phyloP scores from a whole-genome alignment of 2,113 vertebrate genomes.

The Ceratotherium simum region DNA sequence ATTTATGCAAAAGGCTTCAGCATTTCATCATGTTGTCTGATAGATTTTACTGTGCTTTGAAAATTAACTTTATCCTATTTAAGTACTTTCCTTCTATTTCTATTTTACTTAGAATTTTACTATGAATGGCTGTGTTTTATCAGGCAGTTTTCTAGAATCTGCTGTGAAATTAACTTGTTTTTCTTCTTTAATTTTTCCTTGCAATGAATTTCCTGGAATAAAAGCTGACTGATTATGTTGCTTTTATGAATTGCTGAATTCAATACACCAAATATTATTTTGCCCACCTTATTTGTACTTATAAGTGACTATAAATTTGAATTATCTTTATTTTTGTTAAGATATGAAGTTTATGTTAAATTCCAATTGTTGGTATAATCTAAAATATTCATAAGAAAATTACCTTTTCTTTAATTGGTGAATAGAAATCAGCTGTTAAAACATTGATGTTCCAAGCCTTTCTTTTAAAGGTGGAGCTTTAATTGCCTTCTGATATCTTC shows the following conservation, averaged over 20 bases:
- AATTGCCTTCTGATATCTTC: not conserved
- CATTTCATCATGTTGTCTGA: not conserved
- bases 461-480: not conserved
- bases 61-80: not conserved
- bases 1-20: not conserved
- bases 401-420: not conserved
- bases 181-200: not conserved
- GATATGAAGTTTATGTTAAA: not conserved
- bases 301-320: not conserved
- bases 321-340: not conserved
- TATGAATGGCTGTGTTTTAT: not conserved
- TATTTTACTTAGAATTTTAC: slow-evolving; percentile 16
- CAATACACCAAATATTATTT: not conserved
- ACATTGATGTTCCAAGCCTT: not conserved
- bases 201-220: not conserved
- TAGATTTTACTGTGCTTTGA: not conserved
- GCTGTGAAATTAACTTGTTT: not conserved
- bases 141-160: not conserved
- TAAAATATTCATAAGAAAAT: slow-evolving; percentile 1
- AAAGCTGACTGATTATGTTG: not conserved
- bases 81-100: not conserved
- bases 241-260: not conserved
- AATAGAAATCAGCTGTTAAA: not conserved
- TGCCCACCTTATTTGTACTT: not conserved
- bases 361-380: not conserved